These are phyloP conservation scores for Oeneis ivallda DNA, from an alignment of 2,888 invertebrate species.

Conservation along the genomic window DNA sequence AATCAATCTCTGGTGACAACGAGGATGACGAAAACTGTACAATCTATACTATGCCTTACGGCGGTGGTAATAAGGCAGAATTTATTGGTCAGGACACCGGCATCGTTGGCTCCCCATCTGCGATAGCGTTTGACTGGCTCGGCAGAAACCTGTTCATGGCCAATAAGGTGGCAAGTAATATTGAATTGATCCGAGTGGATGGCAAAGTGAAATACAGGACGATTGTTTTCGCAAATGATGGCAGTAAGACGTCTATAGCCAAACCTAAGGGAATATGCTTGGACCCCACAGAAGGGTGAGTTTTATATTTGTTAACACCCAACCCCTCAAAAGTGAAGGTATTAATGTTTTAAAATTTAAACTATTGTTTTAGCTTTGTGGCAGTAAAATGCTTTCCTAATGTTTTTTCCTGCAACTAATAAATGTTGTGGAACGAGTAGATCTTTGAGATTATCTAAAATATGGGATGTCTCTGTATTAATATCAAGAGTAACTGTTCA, in stretches of 20 bases:
- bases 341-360: too few relatives aligned
- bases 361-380: too few relatives aligned
- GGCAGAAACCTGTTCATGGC: slow-evolving; percentile 97
- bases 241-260: slow-evolving; percentile 91
- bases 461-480: too few relatives aligned
- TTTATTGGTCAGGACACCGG: slow-evolving; percentile 91
- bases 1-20: slow-evolving; percentile 83
- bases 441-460: too few relatives aligned
- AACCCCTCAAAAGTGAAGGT: too few relatives aligned
- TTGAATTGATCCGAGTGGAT: slow-evolving; percentile 93
- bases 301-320: not conserved
- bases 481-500: too few relatives aligned
- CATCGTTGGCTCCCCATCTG: slow-evolving; percentile 94
- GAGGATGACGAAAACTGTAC: slow-evolving; percentile 93
- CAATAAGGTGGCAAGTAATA: slow-evolving; percentile 93
- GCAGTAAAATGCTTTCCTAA: too few relatives aligned
- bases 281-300: slow-evolving; percentile 94
- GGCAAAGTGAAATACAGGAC: slow-evolving; percentile 91
- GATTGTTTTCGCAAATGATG: slow-evolving; percentile 94
- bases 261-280: slow-evolving; percentile 93
- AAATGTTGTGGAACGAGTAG: too few relatives aligned
- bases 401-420: too few relatives aligned
- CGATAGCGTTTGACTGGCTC: slow-evolving; percentile 98
- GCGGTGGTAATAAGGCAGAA: slow-evolving; percentile 88
- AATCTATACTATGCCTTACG: slow-evolving; percentile 90